Percentiles rank a stretch among this genome's conserved stretches.
These are phyloP conservation scores for Pseudotriccus pelzelni DNA, from an alignment of 2,797 vertebrate genomes.

Conservation along the genomic window DNA sequence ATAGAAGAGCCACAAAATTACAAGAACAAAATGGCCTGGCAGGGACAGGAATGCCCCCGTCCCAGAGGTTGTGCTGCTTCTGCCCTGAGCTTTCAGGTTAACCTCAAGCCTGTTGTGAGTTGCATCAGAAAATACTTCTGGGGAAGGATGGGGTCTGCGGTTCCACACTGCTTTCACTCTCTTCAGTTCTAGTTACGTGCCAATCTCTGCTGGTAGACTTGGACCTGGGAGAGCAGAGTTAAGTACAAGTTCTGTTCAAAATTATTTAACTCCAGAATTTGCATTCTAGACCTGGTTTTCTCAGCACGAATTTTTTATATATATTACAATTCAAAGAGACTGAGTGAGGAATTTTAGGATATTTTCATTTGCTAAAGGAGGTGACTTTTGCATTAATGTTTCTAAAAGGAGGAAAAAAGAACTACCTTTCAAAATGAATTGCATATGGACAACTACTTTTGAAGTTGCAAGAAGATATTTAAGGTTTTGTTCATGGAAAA, in stretches of 20 bases:
- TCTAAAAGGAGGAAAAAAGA: neutral
- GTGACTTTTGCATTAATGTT: neutral
- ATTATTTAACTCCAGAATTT: neutral
- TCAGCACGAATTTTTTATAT: neutral
- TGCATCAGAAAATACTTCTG: neutral
- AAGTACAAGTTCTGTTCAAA: neutral
- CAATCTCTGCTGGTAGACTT: neutral
- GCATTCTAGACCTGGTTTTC: neutral
- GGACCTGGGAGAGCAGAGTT: neutral
- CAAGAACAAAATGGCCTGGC: neutral
- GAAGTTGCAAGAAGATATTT: neutral
- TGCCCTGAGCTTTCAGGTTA: neutral
- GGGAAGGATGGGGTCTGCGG: neutral
- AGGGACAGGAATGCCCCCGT: neutral
- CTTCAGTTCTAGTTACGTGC: neutral
- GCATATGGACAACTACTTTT: neutral
- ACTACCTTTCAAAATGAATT: neutral
- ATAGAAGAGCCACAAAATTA: neutral
- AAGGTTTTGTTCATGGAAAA: constrained; percentile 15
- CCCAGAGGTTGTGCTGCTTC: neutral
- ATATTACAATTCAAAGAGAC: neutral
- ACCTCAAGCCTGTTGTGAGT: neutral
- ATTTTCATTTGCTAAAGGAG: neutral
- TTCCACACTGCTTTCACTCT: neutral
- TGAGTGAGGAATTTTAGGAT: neutral